Evolutionary conservation across 2,888 invertebrate genomes (phyloP).

Genomic region (Sceliomorpha sp.): DNA sequence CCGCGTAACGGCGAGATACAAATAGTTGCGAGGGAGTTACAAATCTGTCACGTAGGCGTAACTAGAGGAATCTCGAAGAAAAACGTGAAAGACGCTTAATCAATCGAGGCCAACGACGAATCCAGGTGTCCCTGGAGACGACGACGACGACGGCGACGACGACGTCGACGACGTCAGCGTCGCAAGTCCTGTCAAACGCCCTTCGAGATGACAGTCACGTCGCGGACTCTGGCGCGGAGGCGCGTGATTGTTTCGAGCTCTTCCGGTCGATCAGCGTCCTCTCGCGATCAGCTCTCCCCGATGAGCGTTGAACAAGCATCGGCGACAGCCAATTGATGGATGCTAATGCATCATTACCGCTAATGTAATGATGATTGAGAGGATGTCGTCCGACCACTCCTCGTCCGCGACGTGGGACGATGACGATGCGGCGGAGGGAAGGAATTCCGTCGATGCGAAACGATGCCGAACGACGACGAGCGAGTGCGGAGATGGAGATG

Average conservation of each 20-base stretch:
- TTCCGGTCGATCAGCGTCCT: conserved; percentile 61
- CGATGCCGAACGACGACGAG: conserved; percentile 16
- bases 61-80: conserved; percentile 37
- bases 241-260: conserved; percentile 68
- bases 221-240: conserved; percentile 52
- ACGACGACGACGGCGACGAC: too few species aligned
- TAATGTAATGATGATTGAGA: conserved; percentile 75
- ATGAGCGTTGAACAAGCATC: conserved; percentile 65
- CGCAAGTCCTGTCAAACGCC: conserved; percentile 14
- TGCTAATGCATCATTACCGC: conserved; percentile 73
- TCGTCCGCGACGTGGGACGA: conserved; percentile 39
- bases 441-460: conserved; percentile 51
- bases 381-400: conserved; percentile 62
- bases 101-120: too few species aligned
- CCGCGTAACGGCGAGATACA: conserved; percentile 32
- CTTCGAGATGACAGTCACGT: conserved; percentile 61
- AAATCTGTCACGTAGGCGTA: conserved; percentile 32
- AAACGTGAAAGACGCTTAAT: too few species aligned
- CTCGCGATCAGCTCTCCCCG: conserved; percentile 62
- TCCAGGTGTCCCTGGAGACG: too few species aligned
- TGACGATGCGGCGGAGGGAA: conserved; percentile 55
- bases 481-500: too few species aligned
- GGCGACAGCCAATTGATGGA: conserved; percentile 73
- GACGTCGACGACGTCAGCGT: too few species aligned
- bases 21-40: conserved; percentile 30